Conservation (phyloP, 2,888 invertebrate species). For the Amphipoea lucens region DNA sequence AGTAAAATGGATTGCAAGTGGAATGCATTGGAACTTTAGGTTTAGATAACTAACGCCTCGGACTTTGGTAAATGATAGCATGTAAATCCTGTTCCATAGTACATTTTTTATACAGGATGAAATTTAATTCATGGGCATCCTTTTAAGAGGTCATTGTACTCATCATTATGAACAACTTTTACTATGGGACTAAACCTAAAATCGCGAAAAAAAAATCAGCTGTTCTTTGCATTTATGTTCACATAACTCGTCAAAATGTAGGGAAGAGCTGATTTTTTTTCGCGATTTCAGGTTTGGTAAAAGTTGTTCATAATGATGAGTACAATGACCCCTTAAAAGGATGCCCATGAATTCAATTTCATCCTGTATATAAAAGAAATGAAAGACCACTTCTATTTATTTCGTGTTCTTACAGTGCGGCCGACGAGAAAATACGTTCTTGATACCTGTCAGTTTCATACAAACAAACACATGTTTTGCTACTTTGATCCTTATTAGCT, state of each 20-base stretch:
- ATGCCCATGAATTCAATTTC: too few relatives aligned
- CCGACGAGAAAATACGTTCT: background rate
- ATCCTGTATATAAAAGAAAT: background rate
- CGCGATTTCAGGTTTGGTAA: too few relatives aligned
- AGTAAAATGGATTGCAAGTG: slow-evolving; percentile 34
- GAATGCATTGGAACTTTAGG: slow-evolving; percentile 16
- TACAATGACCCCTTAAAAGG: too few relatives aligned
- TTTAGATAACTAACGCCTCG: slow-evolving; percentile 23
- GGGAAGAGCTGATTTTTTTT: too few relatives aligned
- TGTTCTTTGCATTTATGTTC: too few relatives aligned
- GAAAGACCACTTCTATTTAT: background rate
- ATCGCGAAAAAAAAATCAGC: too few relatives aligned
- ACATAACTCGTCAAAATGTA: too few relatives aligned
- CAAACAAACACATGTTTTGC: background rate
- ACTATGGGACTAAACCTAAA: too few relatives aligned
- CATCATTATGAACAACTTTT: too few relatives aligned
- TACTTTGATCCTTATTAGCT: background rate
- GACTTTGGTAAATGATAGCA: slow-evolving; percentile 18
- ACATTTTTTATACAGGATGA: background rate
- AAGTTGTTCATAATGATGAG: too few relatives aligned
- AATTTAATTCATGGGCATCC: too few relatives aligned
- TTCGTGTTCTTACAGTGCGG: background rate
- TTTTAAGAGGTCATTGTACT: too few relatives aligned
- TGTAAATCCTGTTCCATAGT: slow-evolving; percentile 7
- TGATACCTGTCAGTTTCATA: background rate